Base-by-base conservation (phyloP, 2,797 vertebrate species). In the Gadopsis bispinosus region DNA sequence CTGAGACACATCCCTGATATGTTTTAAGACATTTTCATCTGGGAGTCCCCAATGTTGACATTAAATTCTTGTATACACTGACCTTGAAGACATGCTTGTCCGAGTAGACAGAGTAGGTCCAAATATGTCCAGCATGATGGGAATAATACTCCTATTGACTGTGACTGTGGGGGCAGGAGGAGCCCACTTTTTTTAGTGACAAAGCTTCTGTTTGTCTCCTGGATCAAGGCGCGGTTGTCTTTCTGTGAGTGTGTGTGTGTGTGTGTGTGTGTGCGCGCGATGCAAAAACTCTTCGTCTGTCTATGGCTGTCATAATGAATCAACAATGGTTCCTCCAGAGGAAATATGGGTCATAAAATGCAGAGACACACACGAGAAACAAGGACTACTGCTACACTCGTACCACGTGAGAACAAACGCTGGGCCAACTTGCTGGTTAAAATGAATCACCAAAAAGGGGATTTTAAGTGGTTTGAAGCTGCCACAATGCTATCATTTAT, bases 121-220 rank as follows among this genome's bases (percentile, higher is more conserved):
- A 92, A 81, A 83, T 81, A 88, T 92, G 87, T 68, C 26, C 50
- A 75, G 77, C 51, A 51, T 76, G 82, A 84, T 39, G 55, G 62
- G 74, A 85, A 90, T 84, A 92, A 91, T 75, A 61, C 73, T 59
- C 31, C 75, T 61, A 68, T 84, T 92, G 75, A 89, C 66, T 75
- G 74, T 55, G 66, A 45, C 66, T 47, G 88, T 88, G 88, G 86
- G 89, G 86, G 89, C 60, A 63, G 73, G 50, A 81, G 29, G 71
- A 79, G 31, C 80, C 84, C 82, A 74, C 78, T 76, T 82, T 68
- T 65, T 73, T 72, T 11, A 62, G 66, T 54, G 78, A 93, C 92
- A 91, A 89, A 89, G 86, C 75, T 75, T 56, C 43, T 37, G 74
- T 85, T 88, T 91, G 91, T 91, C 79, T 50, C 3, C 59, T n/a